Base-by-base conservation (phyloP, 1,140 invertebrate genomes). In the Drosophila novamexicana region DNA sequence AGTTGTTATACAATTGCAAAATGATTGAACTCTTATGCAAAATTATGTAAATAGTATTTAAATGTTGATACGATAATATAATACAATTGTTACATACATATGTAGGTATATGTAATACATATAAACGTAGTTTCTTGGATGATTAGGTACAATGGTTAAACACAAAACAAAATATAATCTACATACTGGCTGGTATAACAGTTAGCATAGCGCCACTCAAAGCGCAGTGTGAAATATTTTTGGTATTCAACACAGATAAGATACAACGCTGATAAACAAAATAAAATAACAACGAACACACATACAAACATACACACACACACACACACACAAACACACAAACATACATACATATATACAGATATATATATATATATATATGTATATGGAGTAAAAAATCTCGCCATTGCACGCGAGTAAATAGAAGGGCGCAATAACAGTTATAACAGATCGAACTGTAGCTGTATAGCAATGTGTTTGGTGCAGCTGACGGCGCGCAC, bases 111-210 rank as follows among this genome's bases (percentile, higher is more conserved):
- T 69, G 59, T 29, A 57, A 42, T 62, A 58, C 45, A 4, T 44
- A 32, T 42, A 16, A 37, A 40, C 18, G 14, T 22, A 59, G 29
- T n/a, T n/a, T 49, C 1, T 32, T 29, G 37, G 10, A 50, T 52
- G 39, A 18, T 45, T 36, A 59, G 2, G 37, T 37, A 61, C 54
- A 61, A 54, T 59, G 54, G n/a, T 40, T 1, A 68, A 73, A 67
- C 29, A 68, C 34, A 59, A 42, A 81, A 67, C 54, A 62, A 52
- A 14, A 53, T 73, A 29, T 29, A 29, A 80, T 74, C 36, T 63
- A 80, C 61, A 88, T 54, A 77, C 62, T 74, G 72, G 68, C 65
- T 80, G 76, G 76, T 77, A 88, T 68, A 79, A 86, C 69, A 82
- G 79, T 82, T 88, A 73, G 81, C 76, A 77, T 62, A 78, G 77